Base-by-base conservation (phyloP, 1,140 invertebrate species). In the Mercenaria mercenaria region DNA sequence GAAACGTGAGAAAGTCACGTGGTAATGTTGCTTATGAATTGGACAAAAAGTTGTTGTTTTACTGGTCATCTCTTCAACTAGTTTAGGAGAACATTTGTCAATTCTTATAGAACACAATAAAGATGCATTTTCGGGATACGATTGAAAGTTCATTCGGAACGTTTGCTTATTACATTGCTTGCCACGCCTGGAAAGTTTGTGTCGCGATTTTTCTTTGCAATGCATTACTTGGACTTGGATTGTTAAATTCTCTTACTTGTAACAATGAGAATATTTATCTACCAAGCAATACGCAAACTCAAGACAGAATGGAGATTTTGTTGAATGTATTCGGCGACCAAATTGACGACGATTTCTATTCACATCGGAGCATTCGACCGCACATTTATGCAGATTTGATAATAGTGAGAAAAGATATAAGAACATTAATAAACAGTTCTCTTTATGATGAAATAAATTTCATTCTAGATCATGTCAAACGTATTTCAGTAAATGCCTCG, bases 211-310 rank as follows among this genome's bases (percentile, higher is more conserved):
- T 64, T 26, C 26, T 64, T 29, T n/a, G 20, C 20, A 64, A 64
- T 29, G 59, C 20, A 0, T 64, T 64, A 1, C 59, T 64, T 29
- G 59, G 59, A 29, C 59, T 64, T 1, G 59, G 59, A 26, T 10
- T 64, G 26, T 29, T 64, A 29, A 29, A 64, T 26, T n/a, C 29
- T n/a, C 50, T 1, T 0, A 56, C 15, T 20, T 56, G 32, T 32
- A 39, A 80, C 77, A 56, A 47, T 23, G 34, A 80, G 32, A n/a
- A 56, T 13, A 23, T 80, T 3, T 80, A 80, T 37, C 18, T 80
- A n/a, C 50, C 77, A 80, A 32, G 32, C 20, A 56, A 80, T 20
- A 47, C 77, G 1, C 43, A 8, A 32, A 56, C 77, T 0, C 26
- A 15, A 0, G 10, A 10, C 4, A 34, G 11, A 1, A 32, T 20